These are phyloP conservation scores for Plectus sambesii DNA, from an alignment of 1,140 invertebrate genomes.

Conservation along the genomic window DNA sequence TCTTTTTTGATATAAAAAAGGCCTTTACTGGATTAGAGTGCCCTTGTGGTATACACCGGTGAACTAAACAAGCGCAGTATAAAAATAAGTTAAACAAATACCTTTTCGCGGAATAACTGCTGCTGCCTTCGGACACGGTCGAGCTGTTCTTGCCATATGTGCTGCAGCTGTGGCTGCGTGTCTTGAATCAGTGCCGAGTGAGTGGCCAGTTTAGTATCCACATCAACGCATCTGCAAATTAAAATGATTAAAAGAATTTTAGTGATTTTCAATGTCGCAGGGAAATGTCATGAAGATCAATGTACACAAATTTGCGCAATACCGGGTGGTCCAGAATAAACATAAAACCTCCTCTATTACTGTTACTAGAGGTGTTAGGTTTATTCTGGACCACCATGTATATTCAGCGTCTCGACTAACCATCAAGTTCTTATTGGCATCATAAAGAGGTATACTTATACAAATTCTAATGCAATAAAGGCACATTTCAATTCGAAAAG, in stretches of 20 bases:
- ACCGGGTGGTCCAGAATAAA: too few species aligned
- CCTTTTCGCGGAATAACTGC: conserved; percentile 26
- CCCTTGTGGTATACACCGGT: too few species aligned
- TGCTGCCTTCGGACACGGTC: conserved; percentile 35
- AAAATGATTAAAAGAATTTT: not conserved
- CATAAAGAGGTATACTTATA: too few species aligned
- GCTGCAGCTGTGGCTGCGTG: conserved; percentile 30
- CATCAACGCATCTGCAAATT: conserved; percentile 23
- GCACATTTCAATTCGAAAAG: too few species aligned
- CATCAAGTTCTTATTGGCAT: too few species aligned
- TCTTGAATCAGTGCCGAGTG: conserved; percentile 24
- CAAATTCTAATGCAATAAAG: too few species aligned
- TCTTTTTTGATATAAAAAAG: too few species aligned
- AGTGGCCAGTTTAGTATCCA: conserved; percentile 23
- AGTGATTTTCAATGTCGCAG: not conserved
- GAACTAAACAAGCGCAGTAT: conserved; percentile 1
- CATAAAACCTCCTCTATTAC: too few species aligned
- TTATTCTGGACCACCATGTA: too few species aligned
- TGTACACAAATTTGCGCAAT: conserved; percentile 17
- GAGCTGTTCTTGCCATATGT: conserved; percentile 36
- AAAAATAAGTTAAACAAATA: conserved; percentile 8
- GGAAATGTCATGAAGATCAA: conserved; percentile 9
- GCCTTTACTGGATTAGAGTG: too few species aligned
- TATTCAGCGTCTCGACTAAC: too few species aligned
- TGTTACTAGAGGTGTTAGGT: too few species aligned